Evolutionary conservation across 2,797 vertebrate genomes (phyloP).

Genomic region (Paguma larvata): DNA sequence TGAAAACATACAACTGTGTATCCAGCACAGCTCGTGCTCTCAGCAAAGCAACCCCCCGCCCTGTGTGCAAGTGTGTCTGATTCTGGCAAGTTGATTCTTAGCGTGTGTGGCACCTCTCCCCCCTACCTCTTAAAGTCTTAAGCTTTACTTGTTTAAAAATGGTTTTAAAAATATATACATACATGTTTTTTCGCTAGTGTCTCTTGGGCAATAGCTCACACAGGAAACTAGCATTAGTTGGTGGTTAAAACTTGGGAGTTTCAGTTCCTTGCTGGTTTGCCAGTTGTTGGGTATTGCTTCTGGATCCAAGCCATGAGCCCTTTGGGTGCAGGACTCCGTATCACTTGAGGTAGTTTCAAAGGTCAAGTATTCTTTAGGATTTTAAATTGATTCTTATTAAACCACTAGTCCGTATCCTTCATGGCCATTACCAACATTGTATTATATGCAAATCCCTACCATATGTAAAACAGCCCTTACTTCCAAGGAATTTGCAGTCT

Average conservation of each 20-base stretch:
- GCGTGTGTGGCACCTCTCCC: neutral
- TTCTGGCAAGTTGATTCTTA: neutral
- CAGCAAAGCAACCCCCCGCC: neutral
- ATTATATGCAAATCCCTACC: neutral
- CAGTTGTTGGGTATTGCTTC: neutral
- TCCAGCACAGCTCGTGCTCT: neutral
- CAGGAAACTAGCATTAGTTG: neutral
- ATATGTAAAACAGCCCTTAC: neutral
- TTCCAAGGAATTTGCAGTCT: neutral
- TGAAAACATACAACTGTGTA: neutral
- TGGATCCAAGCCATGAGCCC: neutral
- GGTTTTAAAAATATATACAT: neutral
- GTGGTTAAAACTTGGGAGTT: neutral
- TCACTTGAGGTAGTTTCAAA: slow-evolving; percentile 24
- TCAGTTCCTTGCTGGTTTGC: neutral
- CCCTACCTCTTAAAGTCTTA: neutral
- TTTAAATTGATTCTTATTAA: slow-evolving; percentile 53
- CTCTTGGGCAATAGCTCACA: neutral
- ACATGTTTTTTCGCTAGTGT: neutral
- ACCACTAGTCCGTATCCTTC: neutral
- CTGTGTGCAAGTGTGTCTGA: neutral
- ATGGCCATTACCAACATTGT: neutral
- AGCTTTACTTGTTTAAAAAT: slow-evolving; percentile 14
- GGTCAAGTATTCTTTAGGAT: slow-evolving; percentile 2
- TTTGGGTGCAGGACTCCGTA: neutral